phyloP scores from a whole-genome alignment of 2,797 vertebrate species.

The Leptoclinus maculatus region DNA sequence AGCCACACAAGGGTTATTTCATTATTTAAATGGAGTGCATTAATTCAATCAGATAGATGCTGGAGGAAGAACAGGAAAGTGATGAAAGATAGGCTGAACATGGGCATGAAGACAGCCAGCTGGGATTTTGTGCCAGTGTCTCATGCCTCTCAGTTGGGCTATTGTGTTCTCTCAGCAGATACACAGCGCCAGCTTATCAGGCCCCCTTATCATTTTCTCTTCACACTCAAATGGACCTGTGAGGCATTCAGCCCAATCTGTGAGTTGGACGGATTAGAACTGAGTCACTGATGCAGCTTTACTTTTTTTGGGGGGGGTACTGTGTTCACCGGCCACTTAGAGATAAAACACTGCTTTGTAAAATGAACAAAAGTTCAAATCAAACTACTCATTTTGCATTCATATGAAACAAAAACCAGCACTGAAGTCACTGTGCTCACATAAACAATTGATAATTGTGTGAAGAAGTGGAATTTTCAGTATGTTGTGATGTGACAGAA shows the following conservation, averaged over 20 bases:
- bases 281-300: slow-evolving; percentile 31
- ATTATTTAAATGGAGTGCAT: slow-evolving; percentile 72
- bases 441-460: slow-evolving; percentile 1
- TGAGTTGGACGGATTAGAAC: slow-evolving; percentile 52
- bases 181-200: slow-evolving; percentile 71
- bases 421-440: neutral
- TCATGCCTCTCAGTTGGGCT: slow-evolving; percentile 68
- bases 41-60: slow-evolving; percentile 76
- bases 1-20: slow-evolving; percentile 50
- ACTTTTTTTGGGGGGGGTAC: neutral
- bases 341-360: slow-evolving; percentile 14
- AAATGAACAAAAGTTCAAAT: neutral
- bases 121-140: slow-evolving; percentile 62
- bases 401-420: neutral
- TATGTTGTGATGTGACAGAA: slow-evolving; percentile 8
- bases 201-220: slow-evolving; percentile 70
- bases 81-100: slow-evolving; percentile 75
- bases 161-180: slow-evolving; percentile 77
- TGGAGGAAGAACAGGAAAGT: slow-evolving; percentile 74
- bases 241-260: slow-evolving; percentile 61
- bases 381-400: neutral
- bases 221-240: slow-evolving; percentile 76
- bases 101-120: slow-evolving; percentile 65
- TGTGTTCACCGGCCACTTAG: neutral
- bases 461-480: neutral